phyloP scores from a whole-genome alignment of 2,797 vertebrate species.

The Siniperca scherzeri region DNA sequence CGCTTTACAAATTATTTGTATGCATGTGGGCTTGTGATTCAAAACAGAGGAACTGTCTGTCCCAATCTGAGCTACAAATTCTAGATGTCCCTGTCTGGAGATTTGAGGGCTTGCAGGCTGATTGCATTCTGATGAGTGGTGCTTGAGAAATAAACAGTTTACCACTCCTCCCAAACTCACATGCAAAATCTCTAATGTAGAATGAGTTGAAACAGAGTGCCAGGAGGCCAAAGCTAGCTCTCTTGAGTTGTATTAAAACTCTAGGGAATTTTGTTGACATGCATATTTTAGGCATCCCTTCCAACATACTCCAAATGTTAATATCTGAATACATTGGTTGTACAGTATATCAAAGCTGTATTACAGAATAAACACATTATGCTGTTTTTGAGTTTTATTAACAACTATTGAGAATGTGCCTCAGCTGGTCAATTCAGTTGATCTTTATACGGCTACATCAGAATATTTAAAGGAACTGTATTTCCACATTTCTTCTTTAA shows the following conservation, averaged over 20 bases:
- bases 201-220: slow-evolving; percentile 31
- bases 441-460: neutral
- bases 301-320: neutral
- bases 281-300: neutral
- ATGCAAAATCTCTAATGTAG: slow-evolving; percentile 41
- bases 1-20: slow-evolving; percentile 72
- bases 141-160: slow-evolving; percentile 71
- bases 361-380: neutral
- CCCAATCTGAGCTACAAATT: slow-evolving; percentile 62
- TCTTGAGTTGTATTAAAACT: neutral
- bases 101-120: slow-evolving; percentile 59
- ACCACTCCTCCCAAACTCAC: slow-evolving; percentile 39
- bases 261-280: neutral
- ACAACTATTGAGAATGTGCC: neutral
- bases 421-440: neutral
- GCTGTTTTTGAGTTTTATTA: neutral
- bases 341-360: neutral
- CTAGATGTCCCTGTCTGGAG: slow-evolving; percentile 68
- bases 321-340: neutral
- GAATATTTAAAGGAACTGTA: neutral
- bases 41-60: slow-evolving; percentile 65
- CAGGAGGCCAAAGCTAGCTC: slow-evolving; percentile 16
- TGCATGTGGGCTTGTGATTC: slow-evolving; percentile 63
- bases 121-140: slow-evolving; percentile 75
- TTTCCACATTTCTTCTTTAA: neutral